These are phyloP conservation scores for Atrichornis clamosus DNA, from an alignment of 2,113 vertebrate genomes.

Conservation along the genomic window DNA sequence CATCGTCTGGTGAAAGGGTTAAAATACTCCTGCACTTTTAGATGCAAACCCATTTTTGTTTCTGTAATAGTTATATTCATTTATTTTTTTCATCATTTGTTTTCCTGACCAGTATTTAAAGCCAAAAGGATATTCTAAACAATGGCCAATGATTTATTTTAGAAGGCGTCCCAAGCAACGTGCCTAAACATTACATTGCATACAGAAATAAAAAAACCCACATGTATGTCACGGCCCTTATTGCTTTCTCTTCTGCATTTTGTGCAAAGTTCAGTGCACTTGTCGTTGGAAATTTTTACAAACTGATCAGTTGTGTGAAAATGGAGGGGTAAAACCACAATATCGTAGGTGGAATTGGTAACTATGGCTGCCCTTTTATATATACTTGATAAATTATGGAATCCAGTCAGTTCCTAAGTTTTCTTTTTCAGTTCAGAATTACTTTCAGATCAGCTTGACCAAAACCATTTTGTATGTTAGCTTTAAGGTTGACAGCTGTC, in stretches of 20 bases:
- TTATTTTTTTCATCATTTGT: constrained; percentile 79
- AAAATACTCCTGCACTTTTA: constrained; percentile 76
- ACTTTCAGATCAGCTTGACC: background rate
- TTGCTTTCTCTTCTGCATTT: constrained; percentile 30
- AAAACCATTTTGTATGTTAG: background rate
- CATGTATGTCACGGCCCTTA: constrained; percentile 51
- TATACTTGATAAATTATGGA: background rate
- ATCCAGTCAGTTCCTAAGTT: background rate
- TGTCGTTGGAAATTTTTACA: background rate
- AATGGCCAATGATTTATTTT: constrained; percentile 75
- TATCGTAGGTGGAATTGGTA: background rate
- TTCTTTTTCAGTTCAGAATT: background rate
- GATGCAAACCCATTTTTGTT: constrained; percentile 77
- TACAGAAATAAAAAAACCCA: constrained; percentile 75
- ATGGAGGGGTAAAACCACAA: background rate
- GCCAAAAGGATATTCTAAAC: constrained; percentile 77
- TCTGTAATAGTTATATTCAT: constrained; percentile 73
- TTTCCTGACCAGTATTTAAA: constrained; percentile 82
- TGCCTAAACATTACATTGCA: constrained; percentile 79
- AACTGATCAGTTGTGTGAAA: background rate
- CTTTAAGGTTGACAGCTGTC: background rate
- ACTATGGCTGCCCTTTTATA: background rate
- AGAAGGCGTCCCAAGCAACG: constrained; percentile 77
- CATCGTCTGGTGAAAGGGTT: constrained; percentile 75
- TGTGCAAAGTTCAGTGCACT: background rate